Evolutionary conservation across 2,113 vertebrate genomes (phyloP).

Genomic region (Gallinago jamesoni): DNA sequence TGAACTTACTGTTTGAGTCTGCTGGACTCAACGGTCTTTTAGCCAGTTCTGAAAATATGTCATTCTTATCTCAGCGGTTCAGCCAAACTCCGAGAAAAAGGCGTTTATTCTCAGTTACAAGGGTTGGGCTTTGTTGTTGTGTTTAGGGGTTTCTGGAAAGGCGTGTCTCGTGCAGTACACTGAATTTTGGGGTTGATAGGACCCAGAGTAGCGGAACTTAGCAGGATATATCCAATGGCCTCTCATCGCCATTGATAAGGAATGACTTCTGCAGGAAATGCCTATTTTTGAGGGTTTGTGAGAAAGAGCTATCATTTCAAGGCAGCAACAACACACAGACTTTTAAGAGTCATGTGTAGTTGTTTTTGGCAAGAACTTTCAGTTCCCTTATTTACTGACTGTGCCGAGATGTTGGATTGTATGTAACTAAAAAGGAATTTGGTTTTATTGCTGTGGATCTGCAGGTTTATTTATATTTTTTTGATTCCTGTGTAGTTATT

Average conservation of each 20-base stretch:
- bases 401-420: slow-evolving; percentile 19
- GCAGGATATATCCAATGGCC: not conserved
- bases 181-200: slow-evolving; percentile 1
- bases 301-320: not conserved
- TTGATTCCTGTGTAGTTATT: slow-evolving; percentile 56
- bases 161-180: not conserved
- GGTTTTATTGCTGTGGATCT: slow-evolving; percentile 45
- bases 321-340: not conserved
- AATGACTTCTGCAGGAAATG: not conserved
- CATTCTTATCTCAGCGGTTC: slow-evolving; percentile 17
- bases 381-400: slow-evolving; percentile 32
- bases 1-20: not conserved
- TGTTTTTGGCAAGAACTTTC: slow-evolving; percentile 1
- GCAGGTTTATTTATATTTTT: slow-evolving; percentile 68
- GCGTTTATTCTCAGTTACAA: not conserved
- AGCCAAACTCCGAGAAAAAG: slow-evolving; percentile 33
- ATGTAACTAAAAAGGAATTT: slow-evolving; percentile 55
- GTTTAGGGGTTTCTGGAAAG: not conserved
- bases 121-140: slow-evolving; percentile 39
- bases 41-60: not conserved
- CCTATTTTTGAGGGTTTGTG: not conserved
- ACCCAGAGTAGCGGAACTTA: not conserved
- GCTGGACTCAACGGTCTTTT: not conserved
- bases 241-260: not conserved
- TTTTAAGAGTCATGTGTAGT: not conserved